Evolutionary conservation across 2,888 invertebrate species (phyloP).

Genomic region (Acanthosepion lycidas): DNA sequence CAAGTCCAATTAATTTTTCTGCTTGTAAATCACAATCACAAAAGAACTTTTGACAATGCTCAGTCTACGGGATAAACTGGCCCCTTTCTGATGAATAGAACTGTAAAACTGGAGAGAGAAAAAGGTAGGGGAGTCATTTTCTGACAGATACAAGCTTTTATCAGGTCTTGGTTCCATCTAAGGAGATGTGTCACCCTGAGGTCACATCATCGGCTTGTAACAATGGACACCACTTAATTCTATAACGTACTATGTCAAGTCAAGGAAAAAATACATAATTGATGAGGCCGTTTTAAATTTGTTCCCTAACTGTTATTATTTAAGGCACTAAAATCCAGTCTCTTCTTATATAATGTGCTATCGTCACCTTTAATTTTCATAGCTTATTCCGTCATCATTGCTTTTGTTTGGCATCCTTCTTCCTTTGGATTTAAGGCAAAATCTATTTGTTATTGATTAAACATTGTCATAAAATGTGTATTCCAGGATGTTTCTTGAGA

Average conservation of each 20-base stretch:
- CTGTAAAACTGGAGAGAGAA: background rate
- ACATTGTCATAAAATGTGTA: too few relatives aligned
- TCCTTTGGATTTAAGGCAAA: too few relatives aligned
- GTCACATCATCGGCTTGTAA: conserved; percentile 14
- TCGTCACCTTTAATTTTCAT: too few relatives aligned
- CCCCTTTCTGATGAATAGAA: background rate
- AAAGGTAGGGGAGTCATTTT: background rate
- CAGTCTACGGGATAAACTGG: conserved; percentile 11
- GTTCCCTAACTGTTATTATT: too few relatives aligned
- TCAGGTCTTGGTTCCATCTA: conserved; percentile 13
- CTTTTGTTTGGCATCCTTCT: too few relatives aligned
- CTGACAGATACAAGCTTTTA: conserved; percentile 8
- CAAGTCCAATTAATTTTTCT: conserved; percentile 23
- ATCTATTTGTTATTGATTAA: too few relatives aligned
- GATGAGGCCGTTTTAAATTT: background rate
- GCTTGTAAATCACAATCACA: background rate
- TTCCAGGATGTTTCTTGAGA: too few relatives aligned
- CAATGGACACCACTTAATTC: background rate
- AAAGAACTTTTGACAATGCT: conserved; percentile 33
- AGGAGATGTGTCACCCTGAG: conserved; percentile 23
- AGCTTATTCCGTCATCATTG: too few relatives aligned
- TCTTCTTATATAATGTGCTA: too few relatives aligned
- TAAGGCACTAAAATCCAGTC: too few relatives aligned
- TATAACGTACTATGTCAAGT: background rate
- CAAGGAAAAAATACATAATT: conserved; percentile 11